Evolutionary conservation across 2,888 invertebrate species (phyloP), one percentile per base, ranked within the genome.

Genomic region (Rotaria magnacalcarata): DNA sequence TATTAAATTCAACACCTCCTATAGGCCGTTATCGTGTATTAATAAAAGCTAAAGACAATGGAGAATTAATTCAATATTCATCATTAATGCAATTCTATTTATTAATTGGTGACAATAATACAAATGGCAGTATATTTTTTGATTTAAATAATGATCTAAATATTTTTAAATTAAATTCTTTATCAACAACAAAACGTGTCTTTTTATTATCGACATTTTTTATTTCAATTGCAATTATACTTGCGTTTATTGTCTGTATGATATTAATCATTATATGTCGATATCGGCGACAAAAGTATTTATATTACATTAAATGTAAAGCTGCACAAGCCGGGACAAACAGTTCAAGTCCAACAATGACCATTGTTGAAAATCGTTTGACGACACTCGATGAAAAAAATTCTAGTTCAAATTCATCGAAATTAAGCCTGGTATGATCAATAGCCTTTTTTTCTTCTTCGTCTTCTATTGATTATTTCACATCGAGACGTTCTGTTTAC

Each of bases 101-200:
- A 80, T 80, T 80, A 14, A 47, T 80, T n/a, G 47, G 80, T 47
- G 80, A 80, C n/a, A 80, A 80, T 80, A n/a, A 47, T 24, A 80
- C 80, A 10, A 80, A 80, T 80, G 80, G n/a, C 47, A 80, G 47
- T 47, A n/a, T 47, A 75, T 75, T 80, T 47, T 47, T 34, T 47
- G n/a, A 80, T 43, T 24, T 47, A 43, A 41, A 75, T 43, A 41
- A 2, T 24, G 19, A 43, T 43, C n/a, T 47, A 24, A 1, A 24
- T 10, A 19, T 43, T 11, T 24, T 21, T 47, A 47, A 47, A n/a
- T 24, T 21, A 3, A 43, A 47, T 80, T 43, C 80, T 2, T 47
- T 80, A 24, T 80, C 80, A 43, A 80, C n/a, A 24, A 80, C 24
- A 43, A 43, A 47, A 47, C 43, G 80, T 80, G 47, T 80, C 24